Percentiles rank a stretch among this genome's conserved stretches.
These are phyloP conservation scores for Cyanistes caeruleus DNA, from an alignment of 2,113 vertebrate species.

Conservation along the genomic window DNA sequence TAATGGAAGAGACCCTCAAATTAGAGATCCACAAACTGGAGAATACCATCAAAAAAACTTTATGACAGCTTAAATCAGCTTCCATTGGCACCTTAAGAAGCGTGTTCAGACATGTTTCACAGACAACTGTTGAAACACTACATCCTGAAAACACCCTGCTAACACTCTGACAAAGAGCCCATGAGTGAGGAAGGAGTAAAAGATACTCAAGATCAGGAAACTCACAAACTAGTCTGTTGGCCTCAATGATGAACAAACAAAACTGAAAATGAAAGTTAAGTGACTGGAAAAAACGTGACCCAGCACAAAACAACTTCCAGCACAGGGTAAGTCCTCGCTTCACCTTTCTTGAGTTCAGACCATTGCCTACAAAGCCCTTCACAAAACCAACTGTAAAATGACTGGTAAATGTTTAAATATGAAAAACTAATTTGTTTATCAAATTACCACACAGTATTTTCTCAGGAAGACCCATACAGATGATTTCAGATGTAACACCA, in stretches of 20 bases:
- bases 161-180: background rate
- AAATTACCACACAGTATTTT: background rate
- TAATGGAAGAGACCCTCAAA: background rate
- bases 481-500: background rate
- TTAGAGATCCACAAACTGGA: background rate
- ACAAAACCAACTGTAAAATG: background rate
- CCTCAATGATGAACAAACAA: background rate
- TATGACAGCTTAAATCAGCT: background rate
- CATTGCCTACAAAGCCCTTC: background rate
- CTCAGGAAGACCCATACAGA: background rate
- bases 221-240: background rate
- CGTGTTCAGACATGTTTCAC: background rate
- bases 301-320: background rate
- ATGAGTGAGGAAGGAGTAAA: background rate
- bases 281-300: background rate
- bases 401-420: background rate
- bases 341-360: background rate
- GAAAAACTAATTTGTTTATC: background rate
- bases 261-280: background rate
- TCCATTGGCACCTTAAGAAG: background rate
- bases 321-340: accelerated
- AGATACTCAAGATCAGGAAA: accelerated
- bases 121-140: background rate
- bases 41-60: background rate
- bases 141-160: background rate